These are phyloP conservation scores for Xestia ashworthii DNA, from an alignment of 2,888 invertebrate genomes.

Conservation along the genomic window DNA sequence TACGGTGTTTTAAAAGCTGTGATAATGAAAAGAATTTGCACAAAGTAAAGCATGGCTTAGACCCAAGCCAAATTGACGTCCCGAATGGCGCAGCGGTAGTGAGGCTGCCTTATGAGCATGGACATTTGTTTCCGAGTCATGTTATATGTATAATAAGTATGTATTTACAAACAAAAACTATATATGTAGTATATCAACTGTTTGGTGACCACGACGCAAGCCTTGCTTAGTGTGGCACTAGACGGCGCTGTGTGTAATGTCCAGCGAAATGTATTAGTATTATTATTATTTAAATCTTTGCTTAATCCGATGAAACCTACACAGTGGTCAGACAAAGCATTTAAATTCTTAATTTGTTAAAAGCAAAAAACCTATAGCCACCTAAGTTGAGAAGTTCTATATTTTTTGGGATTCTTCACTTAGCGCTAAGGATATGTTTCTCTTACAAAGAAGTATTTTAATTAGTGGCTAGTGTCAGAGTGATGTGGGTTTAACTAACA, in stretches of 20 bases:
- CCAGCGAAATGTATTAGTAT: no score
- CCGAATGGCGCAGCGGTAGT: no score
- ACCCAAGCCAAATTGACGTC: not conserved
- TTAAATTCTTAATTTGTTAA: slow-evolving; percentile 51
- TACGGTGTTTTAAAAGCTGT: not conserved
- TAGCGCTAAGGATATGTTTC: slow-evolving; percentile 49
- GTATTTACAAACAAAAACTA: no score
- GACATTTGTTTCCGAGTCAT: no score
- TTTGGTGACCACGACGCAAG: no score
- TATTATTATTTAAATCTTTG: no score
- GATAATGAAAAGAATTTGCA: not conserved
- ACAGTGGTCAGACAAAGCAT: slow-evolving; percentile 9
- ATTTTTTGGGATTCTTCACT: slow-evolving; percentile 66
- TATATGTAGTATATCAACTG: no score
- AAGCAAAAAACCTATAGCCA: slow-evolving; percentile 60
- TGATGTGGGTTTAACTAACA: slow-evolving; percentile 66
- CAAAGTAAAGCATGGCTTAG: not conserved
- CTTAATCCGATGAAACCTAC: slow-evolving; percentile 2
- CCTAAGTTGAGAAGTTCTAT: slow-evolving; percentile 62
- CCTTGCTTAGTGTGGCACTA: no score
- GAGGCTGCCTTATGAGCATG: no score
- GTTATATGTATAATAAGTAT: no score
- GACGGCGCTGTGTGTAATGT: no score
- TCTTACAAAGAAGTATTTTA: slow-evolving; percentile 67
- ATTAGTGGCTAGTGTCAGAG: slow-evolving; percentile 67